Evolutionary conservation across 2,797 vertebrate genomes (phyloP).

Genomic region (Botia kubotai): DNA sequence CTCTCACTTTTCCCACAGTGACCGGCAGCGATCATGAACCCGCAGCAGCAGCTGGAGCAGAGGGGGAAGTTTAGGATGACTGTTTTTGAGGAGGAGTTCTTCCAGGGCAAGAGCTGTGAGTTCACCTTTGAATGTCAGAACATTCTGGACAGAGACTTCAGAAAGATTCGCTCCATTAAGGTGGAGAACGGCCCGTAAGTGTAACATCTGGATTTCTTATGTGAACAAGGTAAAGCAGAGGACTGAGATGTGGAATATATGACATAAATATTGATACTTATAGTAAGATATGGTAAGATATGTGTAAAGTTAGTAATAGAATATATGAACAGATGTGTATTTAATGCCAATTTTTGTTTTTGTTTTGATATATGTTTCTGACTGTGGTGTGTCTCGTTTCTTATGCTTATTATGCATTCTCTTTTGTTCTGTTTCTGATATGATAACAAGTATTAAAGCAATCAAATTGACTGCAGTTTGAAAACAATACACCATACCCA

Average conservation of each 20-base stretch:
- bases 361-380: no score
- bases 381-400: no score
- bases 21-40: constrained; percentile 83
- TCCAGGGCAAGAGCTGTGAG: constrained; percentile 94
- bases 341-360: no score
- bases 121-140: constrained; percentile 93
- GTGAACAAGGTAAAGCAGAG: neutral
- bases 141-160: constrained; percentile 92
- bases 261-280: neutral
- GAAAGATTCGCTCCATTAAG: constrained; percentile 95
- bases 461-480: no score
- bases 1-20: constrained; percentile 47
- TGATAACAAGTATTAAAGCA: neutral
- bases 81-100: constrained; percentile 94
- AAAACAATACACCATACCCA: no score
- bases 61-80: constrained; percentile 91
- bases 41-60: constrained; percentile 90
- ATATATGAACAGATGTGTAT: no score
- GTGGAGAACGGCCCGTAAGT: constrained; percentile 96
- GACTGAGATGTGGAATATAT: neutral
- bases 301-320: neutral
- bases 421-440: neutral
- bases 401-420: neutral
- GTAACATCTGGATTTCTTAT: constrained; percentile 1
- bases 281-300: neutral